Evolutionary conservation across 2,113 vertebrate species (phyloP).

Genomic region (Microcebus griseorufus): DNA sequence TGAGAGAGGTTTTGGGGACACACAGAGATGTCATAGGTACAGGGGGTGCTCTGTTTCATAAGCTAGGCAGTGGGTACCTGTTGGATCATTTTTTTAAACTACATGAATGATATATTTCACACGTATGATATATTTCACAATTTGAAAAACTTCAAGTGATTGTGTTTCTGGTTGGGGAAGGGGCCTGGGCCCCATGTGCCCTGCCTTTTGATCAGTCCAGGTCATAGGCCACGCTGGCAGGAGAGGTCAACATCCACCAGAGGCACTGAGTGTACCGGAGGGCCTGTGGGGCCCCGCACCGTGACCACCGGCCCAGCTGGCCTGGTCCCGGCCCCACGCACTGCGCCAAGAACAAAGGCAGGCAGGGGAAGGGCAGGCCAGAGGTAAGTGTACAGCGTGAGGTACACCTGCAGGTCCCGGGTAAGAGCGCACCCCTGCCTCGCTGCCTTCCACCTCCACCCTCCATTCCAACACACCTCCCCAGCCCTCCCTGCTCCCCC

Average conservation of each 20-base stretch:
- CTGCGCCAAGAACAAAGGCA: not conserved
- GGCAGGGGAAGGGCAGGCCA: too few species aligned
- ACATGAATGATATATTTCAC: not conserved
- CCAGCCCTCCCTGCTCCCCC: not conserved
- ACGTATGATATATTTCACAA: not conserved
- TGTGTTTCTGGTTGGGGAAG: not conserved
- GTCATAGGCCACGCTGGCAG: not conserved
- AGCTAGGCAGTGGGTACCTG: not conserved
- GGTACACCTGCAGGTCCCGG: not conserved
- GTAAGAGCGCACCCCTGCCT: not conserved
- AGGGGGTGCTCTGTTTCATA: not conserved
- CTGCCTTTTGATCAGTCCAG: not conserved
- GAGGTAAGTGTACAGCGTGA: not conserved
- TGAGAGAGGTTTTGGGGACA: not conserved
- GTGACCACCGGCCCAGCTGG: not conserved
- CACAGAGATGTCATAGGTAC: not conserved
- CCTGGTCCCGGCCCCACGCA: not conserved
- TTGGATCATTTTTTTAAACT: not conserved
- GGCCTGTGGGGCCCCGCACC: not conserved
- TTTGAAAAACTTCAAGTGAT: not conserved
- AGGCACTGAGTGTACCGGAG: not conserved
- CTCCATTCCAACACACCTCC: not conserved
- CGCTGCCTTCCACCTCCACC: not conserved
- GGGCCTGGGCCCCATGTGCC: not conserved
- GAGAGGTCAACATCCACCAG: not conserved